Evolutionary conservation across 2,888 invertebrate species (phyloP).

Genomic region (Ypsolopha sequella): DNA sequence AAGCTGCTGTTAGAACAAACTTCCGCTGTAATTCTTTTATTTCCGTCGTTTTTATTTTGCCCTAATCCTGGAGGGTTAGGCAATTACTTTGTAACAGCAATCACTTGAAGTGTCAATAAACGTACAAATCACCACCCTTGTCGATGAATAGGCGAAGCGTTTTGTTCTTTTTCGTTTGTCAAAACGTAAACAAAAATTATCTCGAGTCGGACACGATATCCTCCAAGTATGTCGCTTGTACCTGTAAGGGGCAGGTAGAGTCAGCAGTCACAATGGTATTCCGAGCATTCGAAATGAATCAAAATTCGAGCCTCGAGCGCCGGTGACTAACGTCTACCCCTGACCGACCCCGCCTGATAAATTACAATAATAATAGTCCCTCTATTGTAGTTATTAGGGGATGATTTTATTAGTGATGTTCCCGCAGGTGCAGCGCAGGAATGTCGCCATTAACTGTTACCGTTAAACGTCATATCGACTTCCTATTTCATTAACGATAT

Average conservation of each 20-base stretch:
- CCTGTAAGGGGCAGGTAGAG: slow-evolving; percentile 40
- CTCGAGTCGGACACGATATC: background rate
- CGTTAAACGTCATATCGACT: slow-evolving; percentile 28
- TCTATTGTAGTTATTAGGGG: slow-evolving; percentile 51
- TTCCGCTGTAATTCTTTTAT: slow-evolving; percentile 27
- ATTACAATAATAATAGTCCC: slow-evolving; percentile 55
- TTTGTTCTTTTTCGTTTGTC: slow-evolving; percentile 32
- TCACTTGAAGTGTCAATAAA: background rate
- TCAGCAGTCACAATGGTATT: slow-evolving; percentile 61
- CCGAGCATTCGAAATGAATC: slow-evolving; percentile 64
- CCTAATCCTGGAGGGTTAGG: background rate
- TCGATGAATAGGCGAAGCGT: slow-evolving; percentile 25
- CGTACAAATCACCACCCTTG: slow-evolving; percentile 31
- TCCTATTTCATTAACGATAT: background rate
- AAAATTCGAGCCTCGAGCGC: slow-evolving; percentile 38
- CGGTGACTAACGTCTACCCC: slow-evolving; percentile 38
- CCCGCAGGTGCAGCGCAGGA: slow-evolving; percentile 30
- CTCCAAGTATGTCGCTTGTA: slow-evolving; percentile 19
- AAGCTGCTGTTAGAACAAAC: slow-evolving; percentile 28
- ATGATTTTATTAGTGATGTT: slow-evolving; percentile 56
- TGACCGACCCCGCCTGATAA: slow-evolving; percentile 28
- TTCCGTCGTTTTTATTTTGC: background rate
- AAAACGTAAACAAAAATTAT: slow-evolving; percentile 47
- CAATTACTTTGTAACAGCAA: background rate
- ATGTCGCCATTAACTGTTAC: slow-evolving; percentile 13